Percentiles rank a stretch among this genome's conserved stretches.
Evolutionary conservation across 2,797 vertebrate species (phyloP).

Genomic region (Trematomus bernacchii): DNA sequence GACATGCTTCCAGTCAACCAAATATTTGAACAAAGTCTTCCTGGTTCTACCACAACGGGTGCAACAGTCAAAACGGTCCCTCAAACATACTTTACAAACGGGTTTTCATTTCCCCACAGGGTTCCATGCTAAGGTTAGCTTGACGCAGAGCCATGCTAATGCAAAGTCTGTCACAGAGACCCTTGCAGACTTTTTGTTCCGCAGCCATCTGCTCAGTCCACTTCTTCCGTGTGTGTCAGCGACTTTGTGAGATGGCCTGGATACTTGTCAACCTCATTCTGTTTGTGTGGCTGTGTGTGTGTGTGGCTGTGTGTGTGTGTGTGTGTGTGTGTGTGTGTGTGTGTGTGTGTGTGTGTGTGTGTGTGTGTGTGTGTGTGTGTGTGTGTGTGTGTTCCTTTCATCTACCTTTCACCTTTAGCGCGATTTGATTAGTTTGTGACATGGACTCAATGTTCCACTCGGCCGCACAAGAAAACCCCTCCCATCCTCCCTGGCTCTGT

Average conservation of each 20-base stretch:
- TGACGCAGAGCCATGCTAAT: conserved; percentile 50
- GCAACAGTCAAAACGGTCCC: conserved; percentile 41
- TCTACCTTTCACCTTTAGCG: conserved; percentile 67
- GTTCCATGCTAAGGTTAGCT: conserved; percentile 57
- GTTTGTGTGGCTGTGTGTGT: conserved; percentile 24
- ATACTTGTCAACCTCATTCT: conserved; percentile 52
- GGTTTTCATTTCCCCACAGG: conserved; percentile 50
- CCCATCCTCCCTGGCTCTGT: conserved; percentile 44
- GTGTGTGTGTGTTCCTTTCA: conserved; percentile 25
- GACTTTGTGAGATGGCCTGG: conserved; percentile 58
- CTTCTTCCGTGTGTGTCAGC: conserved; percentile 66
- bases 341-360: too few relatives aligned
- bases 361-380: too few relatives aligned
- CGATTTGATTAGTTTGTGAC: conserved; percentile 84
- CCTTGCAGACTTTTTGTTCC: conserved; percentile 56
- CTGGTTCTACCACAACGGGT: conserved; percentile 51
- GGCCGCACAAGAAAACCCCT: conserved; percentile 72
- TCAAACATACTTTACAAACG: conserved; percentile 36
- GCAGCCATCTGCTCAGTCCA: conserved; percentile 71
- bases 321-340: conserved; percentile 31
- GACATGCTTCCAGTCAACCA: conserved; percentile 49
- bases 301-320: too few relatives aligned
- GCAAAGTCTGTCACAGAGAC: conserved; percentile 41
- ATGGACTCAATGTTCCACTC: conserved; percentile 84
- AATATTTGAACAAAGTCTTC: conserved; percentile 67